Conservation (phyloP, 1,140 invertebrate genomes). For the Scaptomyza hsui region DNA sequence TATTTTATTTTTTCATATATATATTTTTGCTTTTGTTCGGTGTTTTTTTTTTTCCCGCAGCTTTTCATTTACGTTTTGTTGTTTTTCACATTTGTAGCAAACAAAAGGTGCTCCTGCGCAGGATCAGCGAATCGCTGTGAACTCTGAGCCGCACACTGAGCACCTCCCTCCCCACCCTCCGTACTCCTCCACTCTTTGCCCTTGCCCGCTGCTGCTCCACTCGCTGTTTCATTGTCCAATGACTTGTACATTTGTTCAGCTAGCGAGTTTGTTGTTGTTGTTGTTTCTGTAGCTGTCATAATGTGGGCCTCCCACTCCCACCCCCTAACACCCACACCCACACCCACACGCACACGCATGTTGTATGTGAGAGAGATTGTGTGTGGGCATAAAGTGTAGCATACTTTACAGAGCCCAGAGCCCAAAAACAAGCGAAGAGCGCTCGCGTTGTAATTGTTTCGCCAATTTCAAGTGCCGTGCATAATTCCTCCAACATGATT, state of each 20-base stretch:
- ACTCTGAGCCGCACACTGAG: constrained; percentile 67
- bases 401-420: constrained; percentile 64
- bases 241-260: constrained; percentile 73
- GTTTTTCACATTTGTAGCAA: constrained; percentile 77
- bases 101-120: constrained; percentile 79
- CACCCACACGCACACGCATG: constrained; percentile 50
- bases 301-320: constrained; percentile 35
- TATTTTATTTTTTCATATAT: constrained; percentile 34
- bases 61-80: constrained; percentile 59
- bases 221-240: constrained; percentile 59
- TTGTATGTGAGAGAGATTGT: no score
- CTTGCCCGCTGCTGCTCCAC: neutral
- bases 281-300: constrained; percentile 61
- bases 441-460: constrained; percentile 74
- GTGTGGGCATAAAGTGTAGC: constrained; percentile 66
- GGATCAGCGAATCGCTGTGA: constrained; percentile 74
- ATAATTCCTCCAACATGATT: constrained; percentile 81
- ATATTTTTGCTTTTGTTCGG: constrained; percentile 6
- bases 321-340: neutral
- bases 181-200: constrained; percentile 8
- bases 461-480: constrained; percentile 81
- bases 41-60: constrained; percentile 49
- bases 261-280: constrained; percentile 4
- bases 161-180: constrained; percentile 33
- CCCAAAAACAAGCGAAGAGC: constrained; percentile 25